Evolutionary conservation across 2,888 invertebrate genomes (phyloP).

Genomic region (Sepioteuthis lessoniana): DNA sequence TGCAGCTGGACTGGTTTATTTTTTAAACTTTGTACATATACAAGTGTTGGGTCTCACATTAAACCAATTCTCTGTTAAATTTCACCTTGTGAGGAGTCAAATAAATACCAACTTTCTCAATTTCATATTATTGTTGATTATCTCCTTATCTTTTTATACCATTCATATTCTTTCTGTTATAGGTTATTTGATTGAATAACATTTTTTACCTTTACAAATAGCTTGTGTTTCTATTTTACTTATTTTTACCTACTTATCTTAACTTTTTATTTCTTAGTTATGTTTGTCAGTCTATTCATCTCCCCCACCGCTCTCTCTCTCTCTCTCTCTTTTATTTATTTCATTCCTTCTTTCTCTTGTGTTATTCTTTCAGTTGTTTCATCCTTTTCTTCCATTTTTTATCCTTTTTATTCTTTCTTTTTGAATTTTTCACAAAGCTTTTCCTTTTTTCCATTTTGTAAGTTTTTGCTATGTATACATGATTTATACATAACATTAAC

Average conservation of each 20-base stretch:
- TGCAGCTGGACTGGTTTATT: too few relatives aligned
- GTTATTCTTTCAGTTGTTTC: neutral
- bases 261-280: neutral
- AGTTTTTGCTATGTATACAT: too few relatives aligned
- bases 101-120: neutral
- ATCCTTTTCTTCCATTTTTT: neutral
- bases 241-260: neutral
- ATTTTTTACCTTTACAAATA: neutral
- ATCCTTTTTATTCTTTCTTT: neutral
- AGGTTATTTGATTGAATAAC: neutral
- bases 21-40: too few relatives aligned
- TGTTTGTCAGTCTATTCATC: too few relatives aligned
- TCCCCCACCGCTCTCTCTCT: too few relatives aligned
- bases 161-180: neutral
- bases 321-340: too few relatives aligned
- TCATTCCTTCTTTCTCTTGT: neutral
- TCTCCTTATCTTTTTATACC: neutral
- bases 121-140: neutral
- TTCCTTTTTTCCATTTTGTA: neutral
- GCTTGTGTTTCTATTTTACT: neutral
- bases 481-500: too few relatives aligned
- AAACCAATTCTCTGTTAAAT: too few relatives aligned
- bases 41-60: too few relatives aligned
- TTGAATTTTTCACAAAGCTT: neutral
- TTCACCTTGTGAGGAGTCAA: too few relatives aligned